Evolutionary conservation across 2,888 invertebrate genomes (phyloP), one percentile per base, ranked within the genome.

Genomic region (Prostheceraeus crozeri): DNA sequence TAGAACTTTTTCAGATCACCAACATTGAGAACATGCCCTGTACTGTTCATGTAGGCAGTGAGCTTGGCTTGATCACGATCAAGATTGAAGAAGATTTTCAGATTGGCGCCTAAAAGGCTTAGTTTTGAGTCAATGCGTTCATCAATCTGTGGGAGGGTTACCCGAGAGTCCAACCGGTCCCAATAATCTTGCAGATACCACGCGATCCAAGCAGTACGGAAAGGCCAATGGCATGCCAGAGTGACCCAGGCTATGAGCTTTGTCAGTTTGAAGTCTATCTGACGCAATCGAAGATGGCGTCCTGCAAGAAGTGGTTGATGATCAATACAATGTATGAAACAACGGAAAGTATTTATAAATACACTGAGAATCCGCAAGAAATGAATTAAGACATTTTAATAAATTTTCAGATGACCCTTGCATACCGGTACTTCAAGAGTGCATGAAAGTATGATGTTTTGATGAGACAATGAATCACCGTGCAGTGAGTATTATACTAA

Each of bases 261-360:
- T 54, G 27, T 33, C 31, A 54, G 23, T 28, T 54, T 54, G 33
- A 54, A 54, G 4, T 54, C 54, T 6, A 54, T 54, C n/a, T 35
- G 54, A 54, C 33, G 27, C n/a, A 54, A 31, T 6, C 54, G 31
- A 6, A 54, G 54, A 3, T 31, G 35, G n/a, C 54, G 31, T 21
- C 35, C 35, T 54, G 54, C n/a, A n/a, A n/a, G n/a, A n/a, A n/a
- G n/a, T n/a, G n/a, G n/a, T n/a, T n/a, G n/a, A n/a, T n/a, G n/a
- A n/a, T n/a, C n/a, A n/a, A n/a, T n/a, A n/a, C n/a, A n/a, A n/a
- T n/a, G n/a, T n/a, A n/a, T n/a, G n/a, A n/a, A n/a, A n/a, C n/a
- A n/a, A n/a, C n/a, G n/a, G n/a, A n/a, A n/a, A n/a, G n/a, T n/a
- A n/a, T n/a, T n/a, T n/a, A n/a, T n/a, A n/a, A n/a, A n/a, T n/a